Evolutionary conservation across 2,888 invertebrate species (phyloP).

Genomic region (Cephalotes varians): DNA sequence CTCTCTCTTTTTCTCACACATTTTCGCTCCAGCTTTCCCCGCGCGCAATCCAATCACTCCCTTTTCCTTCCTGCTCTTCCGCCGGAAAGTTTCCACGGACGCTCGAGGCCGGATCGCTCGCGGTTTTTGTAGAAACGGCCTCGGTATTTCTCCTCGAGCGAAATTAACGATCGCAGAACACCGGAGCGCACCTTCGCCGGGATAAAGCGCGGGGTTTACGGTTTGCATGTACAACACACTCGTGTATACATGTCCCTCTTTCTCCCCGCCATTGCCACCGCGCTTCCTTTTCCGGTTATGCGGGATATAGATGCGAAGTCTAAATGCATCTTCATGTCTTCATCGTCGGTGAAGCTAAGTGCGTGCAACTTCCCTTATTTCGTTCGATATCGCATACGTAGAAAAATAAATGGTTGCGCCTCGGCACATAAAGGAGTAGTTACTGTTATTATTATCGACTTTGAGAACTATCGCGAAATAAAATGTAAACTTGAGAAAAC

Average conservation of each 20-base stretch:
- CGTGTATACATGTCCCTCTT: constrained; percentile 59
- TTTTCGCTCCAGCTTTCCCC: constrained; percentile 26
- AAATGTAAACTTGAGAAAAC: background rate
- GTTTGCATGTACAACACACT: constrained; percentile 75
- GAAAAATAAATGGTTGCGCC: background rate
- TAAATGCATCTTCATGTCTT: constrained; percentile 49
- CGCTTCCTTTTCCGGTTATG: constrained; percentile 40
- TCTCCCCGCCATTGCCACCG: constrained; percentile 8
- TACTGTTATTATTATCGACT: constrained; percentile 12
- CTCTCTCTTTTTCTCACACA: constrained; percentile 27
- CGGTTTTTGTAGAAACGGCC: constrained; percentile 79
- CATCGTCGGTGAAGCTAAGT: constrained; percentile 24
- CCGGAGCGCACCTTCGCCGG: constrained; percentile 76
- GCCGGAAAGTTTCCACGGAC: constrained; percentile 72
- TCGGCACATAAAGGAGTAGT: background rate
- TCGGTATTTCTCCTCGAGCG: constrained; percentile 81
- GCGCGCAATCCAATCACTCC: constrained; percentile 33
- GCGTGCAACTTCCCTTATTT: background rate
- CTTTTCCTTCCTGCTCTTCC: constrained; percentile 51
- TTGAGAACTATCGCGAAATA: background rate
- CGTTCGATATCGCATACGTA: background rate
- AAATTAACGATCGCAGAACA: constrained; percentile 81
- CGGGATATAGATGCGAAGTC: constrained; percentile 27
- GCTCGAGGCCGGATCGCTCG: constrained; percentile 76
- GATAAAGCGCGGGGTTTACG: constrained; percentile 80